A percentile compares a stretch with the other conserved stretches of the same genome.
These are phyloP conservation scores for Lycopodina hypogea DNA, from an alignment of 37 sponge, comb jelly and placozoan species.

Conservation along the genomic window DNA sequence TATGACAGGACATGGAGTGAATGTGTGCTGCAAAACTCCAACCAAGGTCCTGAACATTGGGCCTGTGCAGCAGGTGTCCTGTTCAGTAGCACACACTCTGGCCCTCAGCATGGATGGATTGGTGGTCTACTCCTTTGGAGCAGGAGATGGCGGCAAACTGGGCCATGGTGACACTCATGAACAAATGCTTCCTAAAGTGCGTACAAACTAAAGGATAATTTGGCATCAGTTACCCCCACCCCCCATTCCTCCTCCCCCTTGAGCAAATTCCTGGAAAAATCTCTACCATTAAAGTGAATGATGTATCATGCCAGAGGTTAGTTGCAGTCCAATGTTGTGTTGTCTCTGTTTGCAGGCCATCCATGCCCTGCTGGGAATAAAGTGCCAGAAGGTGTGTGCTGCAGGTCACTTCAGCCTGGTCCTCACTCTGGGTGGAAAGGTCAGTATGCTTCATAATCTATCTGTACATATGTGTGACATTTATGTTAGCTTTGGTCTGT, in stretches of 20 bases:
- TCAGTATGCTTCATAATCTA: neutral
- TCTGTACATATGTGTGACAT: neutral
- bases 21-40: constrained; percentile 24
- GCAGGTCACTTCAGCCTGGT: constrained; percentile 63
- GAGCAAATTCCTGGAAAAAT: too few species aligned
- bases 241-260: too few species aligned
- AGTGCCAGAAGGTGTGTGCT: constrained; percentile 63
- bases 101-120: constrained; percentile 64
- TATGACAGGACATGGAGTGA: constrained; percentile 54
- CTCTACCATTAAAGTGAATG: too few species aligned
- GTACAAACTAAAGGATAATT: too few species aligned
- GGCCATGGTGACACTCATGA: constrained; percentile 83
- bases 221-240: too few species aligned
- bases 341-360: constrained; percentile 36
- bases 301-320: too few species aligned
- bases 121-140: constrained; percentile 88
- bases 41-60: constrained; percentile 45
- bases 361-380: constrained; percentile 57
- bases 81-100: constrained; percentile 82
- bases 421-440: constrained; percentile 61
- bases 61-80: constrained; percentile 66
- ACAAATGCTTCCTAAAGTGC: constrained; percentile 66
- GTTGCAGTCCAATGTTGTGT: too few species aligned
- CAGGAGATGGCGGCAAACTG: constrained; percentile 75
- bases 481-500: neutral